Conservation (phyloP, 2,888 invertebrate species). For the Polydrusus cervinus region DNA sequence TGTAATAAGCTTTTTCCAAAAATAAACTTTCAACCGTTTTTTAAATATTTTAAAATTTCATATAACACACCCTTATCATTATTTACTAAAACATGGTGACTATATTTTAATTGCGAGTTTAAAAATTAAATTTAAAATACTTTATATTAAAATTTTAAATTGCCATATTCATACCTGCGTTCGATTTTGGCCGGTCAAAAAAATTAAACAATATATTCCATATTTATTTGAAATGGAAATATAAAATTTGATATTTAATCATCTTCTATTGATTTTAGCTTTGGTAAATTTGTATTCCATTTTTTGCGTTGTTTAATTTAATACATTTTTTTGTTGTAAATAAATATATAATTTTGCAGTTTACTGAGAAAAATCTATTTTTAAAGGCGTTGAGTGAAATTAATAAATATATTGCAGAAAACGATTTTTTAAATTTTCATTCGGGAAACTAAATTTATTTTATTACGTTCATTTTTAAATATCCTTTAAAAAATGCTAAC, state of each 20-base stretch:
- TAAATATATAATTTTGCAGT: background rate
- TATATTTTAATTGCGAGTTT: background rate
- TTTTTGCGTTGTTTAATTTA: background rate
- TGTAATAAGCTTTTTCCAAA: no score
- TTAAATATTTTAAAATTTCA: background rate
- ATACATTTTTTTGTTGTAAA: background rate
- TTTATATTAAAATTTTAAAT: conserved; percentile 5
- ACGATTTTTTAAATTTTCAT: no score
- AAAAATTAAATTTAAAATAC: conserved; percentile 11
- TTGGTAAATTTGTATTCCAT: background rate
- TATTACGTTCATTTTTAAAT: no score
- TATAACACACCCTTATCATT: background rate
- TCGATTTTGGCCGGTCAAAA: background rate
- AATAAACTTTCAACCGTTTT: no score
- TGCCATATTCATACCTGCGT: background rate
- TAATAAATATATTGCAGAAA: no score
- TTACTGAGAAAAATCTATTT: background rate
- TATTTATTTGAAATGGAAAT: conserved; percentile 15
- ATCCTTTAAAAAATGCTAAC: no score
- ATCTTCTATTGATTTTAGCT: background rate
- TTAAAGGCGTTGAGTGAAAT: no score
- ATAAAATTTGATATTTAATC: background rate
- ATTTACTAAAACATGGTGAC: background rate
- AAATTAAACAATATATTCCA: background rate
- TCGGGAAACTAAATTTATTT: no score